These are phyloP conservation scores for Drepana falcataria DNA, from an alignment of 2,888 invertebrate genomes.

Conservation along the genomic window DNA sequence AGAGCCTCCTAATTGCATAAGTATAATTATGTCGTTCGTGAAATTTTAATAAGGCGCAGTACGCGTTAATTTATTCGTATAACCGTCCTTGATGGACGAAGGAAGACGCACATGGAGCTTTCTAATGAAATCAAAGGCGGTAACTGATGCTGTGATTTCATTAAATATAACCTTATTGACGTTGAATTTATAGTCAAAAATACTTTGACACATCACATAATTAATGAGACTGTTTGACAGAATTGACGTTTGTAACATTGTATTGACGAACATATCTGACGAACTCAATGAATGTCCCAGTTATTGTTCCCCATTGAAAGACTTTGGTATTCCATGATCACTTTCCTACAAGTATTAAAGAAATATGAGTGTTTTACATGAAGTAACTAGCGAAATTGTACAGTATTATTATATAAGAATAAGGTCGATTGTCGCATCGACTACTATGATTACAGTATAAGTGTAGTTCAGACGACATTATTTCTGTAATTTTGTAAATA, in stretches of 20 bases:
- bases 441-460: slow-evolving; percentile 59
- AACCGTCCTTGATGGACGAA: slow-evolving; percentile 29
- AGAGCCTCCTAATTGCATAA: slow-evolving; percentile 40
- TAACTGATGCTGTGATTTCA: slow-evolving; percentile 57
- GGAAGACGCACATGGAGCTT: slow-evolving; percentile 23
- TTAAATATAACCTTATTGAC: slow-evolving; percentile 22
- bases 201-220: slow-evolving; percentile 29
- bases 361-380: slow-evolving; percentile 64
- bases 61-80: slow-evolving; percentile 13
- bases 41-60: slow-evolving; percentile 6
- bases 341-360: slow-evolving; percentile 66
- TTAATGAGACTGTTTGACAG: slow-evolving; percentile 70
- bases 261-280: slow-evolving; percentile 52
- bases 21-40: slow-evolving; percentile 36
- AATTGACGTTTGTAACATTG: slow-evolving; percentile 68
- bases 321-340: slow-evolving; percentile 64
- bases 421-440: slow-evolving; percentile 58
- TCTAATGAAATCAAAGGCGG: slow-evolving; percentile 32
- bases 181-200: slow-evolving; percentile 11
- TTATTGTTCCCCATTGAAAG: slow-evolving; percentile 42
- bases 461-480: slow-evolving; percentile 57
- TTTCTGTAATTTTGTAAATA: slow-evolving; percentile 76
- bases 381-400: slow-evolving; percentile 76
- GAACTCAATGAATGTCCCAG: slow-evolving; percentile 40
- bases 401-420: slow-evolving; percentile 72